A percentile compares a stretch with the other conserved stretches of the same genome.
Evolutionary conservation across 2,797 vertebrate species (phyloP).

Genomic region (Danio tinwini): DNA sequence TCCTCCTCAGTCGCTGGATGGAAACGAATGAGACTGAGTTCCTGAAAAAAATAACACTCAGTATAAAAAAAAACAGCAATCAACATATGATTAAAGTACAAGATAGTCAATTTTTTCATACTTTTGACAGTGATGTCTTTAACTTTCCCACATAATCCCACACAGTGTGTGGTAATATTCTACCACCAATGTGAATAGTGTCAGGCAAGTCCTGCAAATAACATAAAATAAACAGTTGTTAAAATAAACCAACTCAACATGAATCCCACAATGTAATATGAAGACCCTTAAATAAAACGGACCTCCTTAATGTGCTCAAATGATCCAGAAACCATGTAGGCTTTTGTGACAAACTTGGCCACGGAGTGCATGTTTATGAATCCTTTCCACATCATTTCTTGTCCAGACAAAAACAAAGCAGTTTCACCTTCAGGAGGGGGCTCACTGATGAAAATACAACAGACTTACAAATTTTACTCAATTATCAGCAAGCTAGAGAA

Average conservation of each 20-base stretch:
- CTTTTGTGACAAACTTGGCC: conserved; percentile 98
- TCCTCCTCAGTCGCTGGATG: conserved; percentile 98
- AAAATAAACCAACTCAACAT: neutral
- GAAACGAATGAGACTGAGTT: conserved; percentile 96
- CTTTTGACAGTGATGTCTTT: conserved; percentile 96
- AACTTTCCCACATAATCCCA: conserved; percentile 99
- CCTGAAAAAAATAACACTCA: conserved; percentile 76
- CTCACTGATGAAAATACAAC: conserved; percentile 75
- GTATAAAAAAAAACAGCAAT: neutral
- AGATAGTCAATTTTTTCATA: conserved; percentile 67
- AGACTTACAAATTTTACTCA: neutral
- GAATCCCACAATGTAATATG: neutral
- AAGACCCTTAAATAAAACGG: conserved; percentile 41
- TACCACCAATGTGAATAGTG: conserved; percentile 94
- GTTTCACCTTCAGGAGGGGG: conserved; percentile 88
- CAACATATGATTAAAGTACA: no score
- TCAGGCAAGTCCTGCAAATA: conserved; percentile 92
- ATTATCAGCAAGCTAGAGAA: neutral
- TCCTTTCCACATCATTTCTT: conserved; percentile 97
- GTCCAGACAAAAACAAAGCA: conserved; percentile 89
- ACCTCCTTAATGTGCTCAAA: conserved; percentile 97
- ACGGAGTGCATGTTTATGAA: conserved; percentile 98
- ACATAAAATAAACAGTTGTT: neutral
- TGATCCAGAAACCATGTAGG: conserved; percentile 94
- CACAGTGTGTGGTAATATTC: conserved; percentile 93